A percentile compares a stretch with the other conserved stretches of the same genome.
phyloP scores from a whole-genome alignment of 2,888 invertebrate species.

The Heliconius ethilla region DNA sequence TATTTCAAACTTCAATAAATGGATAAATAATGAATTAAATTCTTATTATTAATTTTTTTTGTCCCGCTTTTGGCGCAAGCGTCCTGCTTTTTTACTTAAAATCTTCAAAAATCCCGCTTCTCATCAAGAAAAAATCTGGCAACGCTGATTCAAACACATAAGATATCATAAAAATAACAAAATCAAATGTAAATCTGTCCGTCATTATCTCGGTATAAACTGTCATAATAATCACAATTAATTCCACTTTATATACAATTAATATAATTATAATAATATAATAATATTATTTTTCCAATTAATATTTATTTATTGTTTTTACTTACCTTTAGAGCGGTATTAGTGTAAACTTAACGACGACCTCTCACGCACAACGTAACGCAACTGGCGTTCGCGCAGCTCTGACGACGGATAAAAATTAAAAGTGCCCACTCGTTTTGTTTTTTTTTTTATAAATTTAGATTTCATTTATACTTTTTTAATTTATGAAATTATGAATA shows the following conservation, averaged over 20 bases:
- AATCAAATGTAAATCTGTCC: neutral
- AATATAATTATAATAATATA: neutral
- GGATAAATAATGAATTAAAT: no score
- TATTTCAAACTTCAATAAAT: no score
- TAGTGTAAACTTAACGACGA: slow-evolving; percentile 19
- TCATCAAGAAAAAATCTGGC: no score
- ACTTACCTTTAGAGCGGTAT: slow-evolving; percentile 29
- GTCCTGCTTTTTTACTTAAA: no score
- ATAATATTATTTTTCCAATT: neutral
- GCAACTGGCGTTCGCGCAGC: slow-evolving; percentile 35
- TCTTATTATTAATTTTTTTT: no score
- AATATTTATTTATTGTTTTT: neutral
- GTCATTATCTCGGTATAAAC: neutral
- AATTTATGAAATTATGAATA: neutral
- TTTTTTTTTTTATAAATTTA: neutral
- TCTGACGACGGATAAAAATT: slow-evolving; percentile 32
- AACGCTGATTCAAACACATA: neutral
- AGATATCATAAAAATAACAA: neutral
- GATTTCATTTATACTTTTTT: neutral
- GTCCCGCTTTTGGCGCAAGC: no score
- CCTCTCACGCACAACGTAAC: slow-evolving; percentile 36
- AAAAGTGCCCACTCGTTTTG: slow-evolving; percentile 23
- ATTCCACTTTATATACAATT: neutral
- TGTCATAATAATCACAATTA: neutral
- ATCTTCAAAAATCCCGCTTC: no score